Conservation (phyloP, 2,113 vertebrate species). For the Takifugu bimaculatus region DNA sequence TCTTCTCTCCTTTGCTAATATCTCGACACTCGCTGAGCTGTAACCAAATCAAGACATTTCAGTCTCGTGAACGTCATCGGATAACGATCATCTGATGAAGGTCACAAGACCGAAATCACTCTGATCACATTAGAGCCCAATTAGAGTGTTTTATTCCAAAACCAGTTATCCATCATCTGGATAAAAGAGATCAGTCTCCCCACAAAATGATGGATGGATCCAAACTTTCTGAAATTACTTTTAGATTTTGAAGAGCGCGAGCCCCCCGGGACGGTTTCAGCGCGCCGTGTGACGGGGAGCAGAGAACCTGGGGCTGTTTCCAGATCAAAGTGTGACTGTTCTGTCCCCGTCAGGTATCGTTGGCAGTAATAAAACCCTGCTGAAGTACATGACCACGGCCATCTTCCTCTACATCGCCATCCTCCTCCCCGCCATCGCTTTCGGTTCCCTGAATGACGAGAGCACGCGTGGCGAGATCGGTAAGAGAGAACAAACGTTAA, state of each 20-base stretch:
- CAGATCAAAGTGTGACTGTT: conserved; percentile 41
- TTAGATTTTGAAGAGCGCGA: conserved; percentile 2
- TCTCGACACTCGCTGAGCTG: conserved; percentile 4
- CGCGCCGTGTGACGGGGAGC: no score
- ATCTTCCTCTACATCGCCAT: conserved; percentile 98
- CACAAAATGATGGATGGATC: conserved; percentile 24
- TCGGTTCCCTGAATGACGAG: conserved; percentile 96
- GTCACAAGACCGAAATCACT: conserved; percentile 42
- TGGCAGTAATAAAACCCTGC: conserved; percentile 90
- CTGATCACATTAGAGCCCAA: conserved; percentile 49
- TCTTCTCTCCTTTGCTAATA: not conserved
- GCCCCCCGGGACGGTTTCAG: conserved; percentile 4
- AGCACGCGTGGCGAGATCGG: conserved; percentile 92
- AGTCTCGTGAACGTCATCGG: conserved; percentile 43
- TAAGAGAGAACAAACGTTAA: conserved; percentile 50
- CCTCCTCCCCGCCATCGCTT: conserved; percentile 95
- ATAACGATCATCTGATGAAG: conserved; percentile 46
- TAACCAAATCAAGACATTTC: conserved; percentile 36
- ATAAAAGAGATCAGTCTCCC: conserved; percentile 12
- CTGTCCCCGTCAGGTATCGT: conserved; percentile 80
- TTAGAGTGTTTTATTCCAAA: conserved; percentile 43
- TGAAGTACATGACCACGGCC: conserved; percentile 96
- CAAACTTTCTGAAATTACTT: conserved; percentile 11
- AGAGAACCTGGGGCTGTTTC: not conserved
- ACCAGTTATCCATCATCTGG: conserved; percentile 40